Evolutionary conservation across 2,797 vertebrate genomes (phyloP), one percentile per base, ranked within the genome.

Genomic region (Allobates femoralis): DNA sequence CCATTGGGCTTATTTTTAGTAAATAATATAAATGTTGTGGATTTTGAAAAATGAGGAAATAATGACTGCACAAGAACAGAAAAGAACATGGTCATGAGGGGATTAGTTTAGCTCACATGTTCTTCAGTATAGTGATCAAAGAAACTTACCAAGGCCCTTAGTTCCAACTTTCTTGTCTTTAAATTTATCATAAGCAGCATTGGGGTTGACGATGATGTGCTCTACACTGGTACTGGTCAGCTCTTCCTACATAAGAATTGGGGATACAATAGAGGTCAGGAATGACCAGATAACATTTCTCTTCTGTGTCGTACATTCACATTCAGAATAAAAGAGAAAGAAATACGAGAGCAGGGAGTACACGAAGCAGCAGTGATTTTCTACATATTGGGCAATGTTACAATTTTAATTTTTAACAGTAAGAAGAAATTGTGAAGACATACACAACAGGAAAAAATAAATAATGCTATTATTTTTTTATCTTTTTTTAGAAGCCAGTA

Each of bases 161-260:
- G 97, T 97, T 91, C 91, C 93, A 92, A 99, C 93, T 60, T 96
- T 95, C 90, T 99, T 99, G 95, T 99, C 97, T 89, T 97, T 97
- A 92, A 99, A 99, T 93, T 99, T 99, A 95, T 99, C 97, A 5
- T 96, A 99, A 80, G 98, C 97, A 0, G 98, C 98, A 12, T 99
- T 99, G 87, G 98, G 98, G 91, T 99, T 99, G 92, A 99, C 97
- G 91, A 99, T 97, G 88, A 99, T 97, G 90, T 98, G 96, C 89
- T 99, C 98, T 93, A 99, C 98, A 0, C 97, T 99, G 91, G 97
- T 97, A 89, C 98, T 99, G 84, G 96, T 98, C 88, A 99, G 94
- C 93, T 99, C 98, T 94, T 99, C 97, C 97, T 99, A 93, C 81
- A 85, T 79, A 3, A 62, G 11, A 26, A 74, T 7, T 23, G 71